Evolutionary conservation across 2,797 vertebrate species (phyloP).

Genomic region (Valencia hispanica): DNA sequence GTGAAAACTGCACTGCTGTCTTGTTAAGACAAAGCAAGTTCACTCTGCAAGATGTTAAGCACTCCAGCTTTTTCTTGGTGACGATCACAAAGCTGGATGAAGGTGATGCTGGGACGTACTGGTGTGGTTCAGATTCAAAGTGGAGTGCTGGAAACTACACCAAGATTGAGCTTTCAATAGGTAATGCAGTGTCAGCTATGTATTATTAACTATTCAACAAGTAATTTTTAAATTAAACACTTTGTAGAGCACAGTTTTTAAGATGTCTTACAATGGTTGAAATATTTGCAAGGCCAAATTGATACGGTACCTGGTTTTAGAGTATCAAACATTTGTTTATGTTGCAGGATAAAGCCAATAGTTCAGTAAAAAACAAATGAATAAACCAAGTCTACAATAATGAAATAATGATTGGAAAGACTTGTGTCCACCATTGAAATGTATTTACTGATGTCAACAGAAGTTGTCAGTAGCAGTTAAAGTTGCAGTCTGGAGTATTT

Average conservation of each 20-base stretch:
- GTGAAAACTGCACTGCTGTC: neutral
- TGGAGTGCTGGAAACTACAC: constrained; percentile 28
- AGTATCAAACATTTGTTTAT: neutral
- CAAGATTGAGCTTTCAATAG: constrained; percentile 41
- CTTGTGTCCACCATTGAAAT: too few species aligned
- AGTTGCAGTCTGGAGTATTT: too few species aligned
- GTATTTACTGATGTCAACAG: neutral
- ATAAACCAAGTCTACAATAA: too few species aligned
- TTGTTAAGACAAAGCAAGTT: neutral
- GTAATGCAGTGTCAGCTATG: constrained; percentile 8
- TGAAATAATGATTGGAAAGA: too few species aligned
- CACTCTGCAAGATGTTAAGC: neutral
- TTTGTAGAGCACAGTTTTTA: too few species aligned
- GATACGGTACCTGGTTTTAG: too few species aligned
- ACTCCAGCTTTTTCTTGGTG: constrained; percentile 35
- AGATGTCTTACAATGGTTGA: neutral
- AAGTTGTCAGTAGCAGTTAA: neutral
- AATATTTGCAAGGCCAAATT: neutral
- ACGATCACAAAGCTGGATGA: constrained; percentile 35
- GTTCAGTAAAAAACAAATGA: too few species aligned
- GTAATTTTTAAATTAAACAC: neutral
- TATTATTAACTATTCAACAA: neutral
- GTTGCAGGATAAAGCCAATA: neutral
- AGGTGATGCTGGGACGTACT: constrained; percentile 60
- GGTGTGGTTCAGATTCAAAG: constrained; percentile 48